These are phyloP conservation scores for Aphis gossypii DNA, from an alignment of 1,140 invertebrate genomes.

Conservation along the genomic window DNA sequence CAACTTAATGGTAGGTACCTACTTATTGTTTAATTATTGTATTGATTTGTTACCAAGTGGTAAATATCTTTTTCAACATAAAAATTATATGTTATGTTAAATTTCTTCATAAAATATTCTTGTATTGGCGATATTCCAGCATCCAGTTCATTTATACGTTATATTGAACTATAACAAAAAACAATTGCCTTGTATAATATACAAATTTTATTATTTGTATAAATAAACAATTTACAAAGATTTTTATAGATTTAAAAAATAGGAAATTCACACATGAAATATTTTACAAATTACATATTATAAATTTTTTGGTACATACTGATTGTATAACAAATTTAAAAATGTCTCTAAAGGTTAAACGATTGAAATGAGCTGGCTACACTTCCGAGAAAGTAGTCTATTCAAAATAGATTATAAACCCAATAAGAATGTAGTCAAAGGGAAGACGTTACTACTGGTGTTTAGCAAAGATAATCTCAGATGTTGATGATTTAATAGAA, in stretches of 20 bases:
- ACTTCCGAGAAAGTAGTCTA: no score
- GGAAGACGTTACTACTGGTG: not conserved
- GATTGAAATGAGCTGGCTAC: no score
- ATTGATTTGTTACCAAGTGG: not conserved
- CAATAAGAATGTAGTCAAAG: no score
- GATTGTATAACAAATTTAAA: no score
- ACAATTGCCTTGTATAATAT: not conserved
- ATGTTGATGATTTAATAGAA: no score
- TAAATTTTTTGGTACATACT: no score
- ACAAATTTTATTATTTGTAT: no score
- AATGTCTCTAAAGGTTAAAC: no score
- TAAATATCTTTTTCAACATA: not conserved
- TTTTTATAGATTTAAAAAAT: not conserved
- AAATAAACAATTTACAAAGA: not conserved
- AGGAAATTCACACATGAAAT: no score
- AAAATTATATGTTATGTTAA: not conserved
- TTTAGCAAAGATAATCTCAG: conserved; percentile 21
- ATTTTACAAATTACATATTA: no score
- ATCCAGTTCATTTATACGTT: conserved; percentile 30
- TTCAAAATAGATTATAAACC: no score
- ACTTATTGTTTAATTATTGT: not conserved
- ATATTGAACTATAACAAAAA: conserved; percentile 25
- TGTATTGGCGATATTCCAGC: conserved; percentile 25
- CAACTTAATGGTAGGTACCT: conserved; percentile 9
- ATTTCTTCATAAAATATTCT: conserved; percentile 12